Percentiles rank a stretch among this genome's conserved stretches.
Conservation (phyloP, 2,888 invertebrate genomes). For the Plebejus anna region DNA sequence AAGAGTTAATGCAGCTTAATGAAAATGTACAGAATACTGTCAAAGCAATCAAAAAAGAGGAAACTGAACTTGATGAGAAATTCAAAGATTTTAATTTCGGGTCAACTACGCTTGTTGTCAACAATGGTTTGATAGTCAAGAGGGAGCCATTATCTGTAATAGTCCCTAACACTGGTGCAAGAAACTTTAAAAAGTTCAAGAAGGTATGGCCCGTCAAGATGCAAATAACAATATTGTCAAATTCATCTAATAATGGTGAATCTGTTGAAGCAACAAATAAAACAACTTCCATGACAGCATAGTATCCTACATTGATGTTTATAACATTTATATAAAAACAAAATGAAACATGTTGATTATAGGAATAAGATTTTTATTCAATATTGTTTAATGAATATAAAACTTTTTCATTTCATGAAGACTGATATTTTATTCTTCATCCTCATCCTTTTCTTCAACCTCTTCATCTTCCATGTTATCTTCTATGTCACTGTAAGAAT, state of each 20-base stretch:
- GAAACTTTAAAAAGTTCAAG: conserved; percentile 71
- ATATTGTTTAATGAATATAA: conserved; percentile 8
- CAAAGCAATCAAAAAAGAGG: conserved; percentile 52
- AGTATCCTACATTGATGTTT: not conserved
- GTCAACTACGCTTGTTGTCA: conserved; percentile 56
- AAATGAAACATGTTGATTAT: conserved; percentile 1
- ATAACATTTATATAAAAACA: conserved; percentile 9
- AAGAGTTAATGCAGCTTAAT: conserved; percentile 56
- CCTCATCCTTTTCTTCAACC: conserved; percentile 36
- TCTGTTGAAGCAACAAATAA: not conserved
- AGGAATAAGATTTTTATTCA: conserved; percentile 25
- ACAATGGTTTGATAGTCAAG: conserved; percentile 61
- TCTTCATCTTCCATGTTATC: conserved; percentile 35
- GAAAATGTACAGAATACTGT: conserved; percentile 34
- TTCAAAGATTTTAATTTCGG: conserved; percentile 62
- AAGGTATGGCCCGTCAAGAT: conserved; percentile 70
- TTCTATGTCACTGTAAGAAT: conserved; percentile 42
- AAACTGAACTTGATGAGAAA: conserved; percentile 55
- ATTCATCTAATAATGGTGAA: conserved; percentile 37
- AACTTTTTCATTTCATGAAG: conserved; percentile 34
- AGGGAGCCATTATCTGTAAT: conserved; percentile 50
- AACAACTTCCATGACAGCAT: conserved; percentile 12
- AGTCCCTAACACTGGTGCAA: conserved; percentile 43
- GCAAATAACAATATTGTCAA: conserved; percentile 53
- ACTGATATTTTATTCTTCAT: conserved; percentile 35